Conservation (phyloP, 2,113 vertebrate genomes). For the Corynorhinus townsendii region DNA sequence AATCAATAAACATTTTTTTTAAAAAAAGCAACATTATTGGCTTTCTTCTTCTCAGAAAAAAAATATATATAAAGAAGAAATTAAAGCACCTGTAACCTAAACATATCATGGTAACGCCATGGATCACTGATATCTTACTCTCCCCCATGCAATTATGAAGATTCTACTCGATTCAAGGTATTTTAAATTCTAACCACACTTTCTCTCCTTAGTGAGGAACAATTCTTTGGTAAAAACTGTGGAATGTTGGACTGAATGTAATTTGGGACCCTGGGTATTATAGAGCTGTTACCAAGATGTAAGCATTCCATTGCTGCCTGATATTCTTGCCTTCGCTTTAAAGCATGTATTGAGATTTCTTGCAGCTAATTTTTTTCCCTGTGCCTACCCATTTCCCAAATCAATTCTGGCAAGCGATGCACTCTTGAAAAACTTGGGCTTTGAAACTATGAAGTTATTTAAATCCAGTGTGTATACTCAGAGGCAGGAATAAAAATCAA, state of each 20-base stretch:
- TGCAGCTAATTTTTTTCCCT: not conserved
- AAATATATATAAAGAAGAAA: too few species aligned
- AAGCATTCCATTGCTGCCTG: not conserved
- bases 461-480: not conserved
- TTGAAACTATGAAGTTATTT: too few species aligned
- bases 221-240: slow-evolving; percentile 13
- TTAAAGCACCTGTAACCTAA: not conserved
- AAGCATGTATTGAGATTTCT: not conserved
- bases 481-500: not conserved
- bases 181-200: not conserved
- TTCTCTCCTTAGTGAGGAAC: not conserved
- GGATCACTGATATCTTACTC: not conserved
- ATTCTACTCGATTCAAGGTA: not conserved
- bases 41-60: not conserved
- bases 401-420: not conserved
- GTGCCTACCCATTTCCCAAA: not conserved
- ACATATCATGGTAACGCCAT: not conserved
- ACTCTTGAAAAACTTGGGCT: not conserved
- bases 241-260: not conserved
- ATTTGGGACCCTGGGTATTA: not conserved
- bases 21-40: not conserved
- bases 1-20: too few species aligned
- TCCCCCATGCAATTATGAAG: not conserved
- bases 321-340: not conserved
- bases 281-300: not conserved